These are phyloP conservation scores for Lagothrix lagotricha DNA, from an alignment of 2,797 vertebrate species.

Conservation along the genomic window DNA sequence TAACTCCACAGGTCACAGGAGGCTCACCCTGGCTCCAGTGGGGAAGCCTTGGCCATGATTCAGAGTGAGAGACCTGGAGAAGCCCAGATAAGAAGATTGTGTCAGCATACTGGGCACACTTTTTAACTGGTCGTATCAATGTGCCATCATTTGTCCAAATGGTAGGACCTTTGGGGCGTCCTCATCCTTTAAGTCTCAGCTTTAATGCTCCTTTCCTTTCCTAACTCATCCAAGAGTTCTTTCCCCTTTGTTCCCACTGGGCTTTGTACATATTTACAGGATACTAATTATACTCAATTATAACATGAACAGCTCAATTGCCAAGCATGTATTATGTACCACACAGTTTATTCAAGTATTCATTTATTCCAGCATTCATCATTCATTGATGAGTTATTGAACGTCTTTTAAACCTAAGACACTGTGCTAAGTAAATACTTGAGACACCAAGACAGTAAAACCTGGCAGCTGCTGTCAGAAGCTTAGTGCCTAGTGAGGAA, in stretches of 20 bases:
- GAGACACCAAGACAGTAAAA: background rate
- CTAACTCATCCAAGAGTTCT: background rate
- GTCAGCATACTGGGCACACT: fast-evolving
- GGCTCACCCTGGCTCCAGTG: background rate
- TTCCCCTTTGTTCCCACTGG: background rate
- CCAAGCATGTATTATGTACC: background rate
- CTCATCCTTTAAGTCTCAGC: background rate
- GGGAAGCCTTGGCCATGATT: background rate
- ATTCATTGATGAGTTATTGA: background rate
- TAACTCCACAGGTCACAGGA: background rate
- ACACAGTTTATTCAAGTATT: background rate
- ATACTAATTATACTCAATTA: slow-evolving; percentile 18
- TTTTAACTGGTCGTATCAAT: background rate
- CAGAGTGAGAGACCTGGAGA: background rate
- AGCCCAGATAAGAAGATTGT: background rate
- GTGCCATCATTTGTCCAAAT: background rate
- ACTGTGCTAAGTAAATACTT: background rate
- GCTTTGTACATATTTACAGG: background rate
- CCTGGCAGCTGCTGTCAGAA: background rate
- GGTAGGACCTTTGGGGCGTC: background rate
- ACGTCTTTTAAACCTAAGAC: background rate
- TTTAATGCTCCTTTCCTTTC: background rate
- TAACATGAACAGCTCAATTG: background rate
- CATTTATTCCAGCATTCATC: background rate
- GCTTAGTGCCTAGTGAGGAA: background rate